A percentile compares a stretch with the other conserved stretches of the same genome.
Evolutionary conservation across 1,140 invertebrate genomes (phyloP).

Genomic region (Hesperophylax magnus): DNA sequence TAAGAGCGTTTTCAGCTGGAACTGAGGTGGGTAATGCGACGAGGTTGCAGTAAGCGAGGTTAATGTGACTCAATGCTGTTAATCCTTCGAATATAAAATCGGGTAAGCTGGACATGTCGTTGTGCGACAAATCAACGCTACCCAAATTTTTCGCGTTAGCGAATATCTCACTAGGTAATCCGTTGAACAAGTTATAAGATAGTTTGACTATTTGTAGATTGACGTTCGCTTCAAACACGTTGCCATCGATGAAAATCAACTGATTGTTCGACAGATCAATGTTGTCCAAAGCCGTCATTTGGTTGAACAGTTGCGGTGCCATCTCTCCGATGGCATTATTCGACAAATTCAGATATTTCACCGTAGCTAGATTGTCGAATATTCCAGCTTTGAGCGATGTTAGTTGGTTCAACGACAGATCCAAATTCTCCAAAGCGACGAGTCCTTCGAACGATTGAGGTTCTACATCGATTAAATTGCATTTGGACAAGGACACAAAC

Average conservation of each 20-base stretch:
- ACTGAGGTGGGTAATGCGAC: constrained; percentile 34
- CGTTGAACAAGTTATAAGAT: constrained; percentile 33
- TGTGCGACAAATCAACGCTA: constrained; percentile 46
- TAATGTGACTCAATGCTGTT: constrained; percentile 5
- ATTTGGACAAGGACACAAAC: background rate
- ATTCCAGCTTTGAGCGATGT: constrained; percentile 18
- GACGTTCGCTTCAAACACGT: constrained; percentile 17
- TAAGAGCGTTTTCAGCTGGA: constrained; percentile 37
- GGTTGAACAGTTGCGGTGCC: constrained; percentile 31
- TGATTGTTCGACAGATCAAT: constrained; percentile 50
- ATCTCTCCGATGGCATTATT: constrained; percentile 25
- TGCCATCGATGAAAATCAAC: constrained; percentile 10
- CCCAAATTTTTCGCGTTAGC: constrained; percentile 32
- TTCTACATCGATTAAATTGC: constrained; percentile 36
- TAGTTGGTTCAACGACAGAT: constrained; percentile 45
- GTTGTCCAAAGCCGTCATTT: constrained; percentile 36
- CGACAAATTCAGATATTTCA: constrained; percentile 45
- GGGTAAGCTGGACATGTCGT: constrained; percentile 35
- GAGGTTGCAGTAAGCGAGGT: constrained; percentile 37
- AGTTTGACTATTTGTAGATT: constrained; percentile 17
- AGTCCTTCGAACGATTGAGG: constrained; percentile 27
- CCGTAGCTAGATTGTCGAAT: constrained; percentile 27
- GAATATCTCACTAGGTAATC: constrained; percentile 42
- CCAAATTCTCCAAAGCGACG: constrained; percentile 40
- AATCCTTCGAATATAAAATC: constrained; percentile 43